Evolutionary conservation across 2,113 vertebrate genomes (phyloP).

Genomic region (Silurus glanis): DNA sequence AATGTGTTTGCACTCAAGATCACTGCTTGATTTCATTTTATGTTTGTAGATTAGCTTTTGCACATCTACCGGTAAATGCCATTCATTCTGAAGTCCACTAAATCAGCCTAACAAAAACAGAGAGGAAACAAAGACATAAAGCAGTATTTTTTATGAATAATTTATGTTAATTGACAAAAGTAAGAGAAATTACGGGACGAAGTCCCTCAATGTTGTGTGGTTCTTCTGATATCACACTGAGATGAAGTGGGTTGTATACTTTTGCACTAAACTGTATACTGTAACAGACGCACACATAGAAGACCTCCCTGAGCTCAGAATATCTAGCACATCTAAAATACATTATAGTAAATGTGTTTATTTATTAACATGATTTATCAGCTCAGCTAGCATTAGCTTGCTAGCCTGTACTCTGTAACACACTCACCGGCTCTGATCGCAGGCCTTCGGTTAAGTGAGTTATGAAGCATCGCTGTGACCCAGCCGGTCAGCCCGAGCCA

Average conservation of each 20-base stretch:
- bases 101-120: background rate
- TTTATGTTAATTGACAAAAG: background rate
- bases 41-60: background rate
- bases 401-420: background rate
- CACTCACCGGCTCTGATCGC: slow-evolving; percentile 70
- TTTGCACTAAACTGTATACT: background rate
- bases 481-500: slow-evolving; percentile 70
- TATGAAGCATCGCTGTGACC: slow-evolving; percentile 68
- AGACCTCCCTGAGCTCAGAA: background rate
- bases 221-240: background rate
- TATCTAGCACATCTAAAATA: background rate
- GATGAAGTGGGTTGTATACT: background rate
- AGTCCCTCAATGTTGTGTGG: background rate
- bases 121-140: background rate
- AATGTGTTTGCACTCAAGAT: background rate
- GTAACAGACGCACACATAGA: background rate
- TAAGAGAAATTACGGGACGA: background rate
- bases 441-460: slow-evolving; percentile 70
- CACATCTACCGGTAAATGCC: background rate
- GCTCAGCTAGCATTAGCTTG: background rate
- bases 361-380: background rate
- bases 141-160: background rate
- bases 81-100: no score
- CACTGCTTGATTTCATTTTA: background rate
- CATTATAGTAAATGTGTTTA: background rate